Percentiles rank a stretch among this genome's conserved stretches.
These are phyloP conservation scores for Stenolophus ochropezus DNA, from an alignment of 2,888 invertebrate species.

Conservation along the genomic window DNA sequence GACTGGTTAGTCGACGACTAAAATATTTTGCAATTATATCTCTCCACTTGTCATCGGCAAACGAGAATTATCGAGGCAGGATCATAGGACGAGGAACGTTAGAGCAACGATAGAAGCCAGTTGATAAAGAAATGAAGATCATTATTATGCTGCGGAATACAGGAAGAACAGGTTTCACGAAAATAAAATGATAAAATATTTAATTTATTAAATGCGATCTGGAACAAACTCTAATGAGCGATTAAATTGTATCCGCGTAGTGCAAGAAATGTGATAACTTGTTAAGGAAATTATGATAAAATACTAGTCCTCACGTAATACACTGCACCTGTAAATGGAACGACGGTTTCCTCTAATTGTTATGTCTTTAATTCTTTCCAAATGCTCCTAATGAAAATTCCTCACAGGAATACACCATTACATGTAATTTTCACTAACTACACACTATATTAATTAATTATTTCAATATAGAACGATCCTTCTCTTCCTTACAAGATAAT, in stretches of 20 bases:
- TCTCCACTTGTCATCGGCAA: constrained; percentile 32
- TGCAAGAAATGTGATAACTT: constrained; percentile 58
- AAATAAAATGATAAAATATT: constrained; percentile 51
- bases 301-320: constrained; percentile 55
- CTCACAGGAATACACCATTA: neutral
- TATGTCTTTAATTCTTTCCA: neutral
- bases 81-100: constrained; percentile 12
- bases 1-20: constrained; percentile 21
- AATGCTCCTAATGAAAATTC: neutral
- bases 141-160: constrained; percentile 37
- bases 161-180: constrained; percentile 52
- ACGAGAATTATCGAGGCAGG: constrained; percentile 38
- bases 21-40: constrained; percentile 45
- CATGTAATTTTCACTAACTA: neutral
- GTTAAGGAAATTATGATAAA: constrained; percentile 57
- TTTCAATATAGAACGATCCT: neutral
- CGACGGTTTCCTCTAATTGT: neutral
- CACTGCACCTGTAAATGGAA: constrained; percentile 24
- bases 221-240: constrained; percentile 57
- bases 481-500: no score
- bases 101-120: constrained; percentile 20
- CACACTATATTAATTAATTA: neutral
- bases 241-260: constrained; percentile 57
- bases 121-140: constrained; percentile 45
- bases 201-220: constrained; percentile 56